phyloP scores from a whole-genome alignment of 1,140 invertebrate species.

The Amyelois transitella region DNA sequence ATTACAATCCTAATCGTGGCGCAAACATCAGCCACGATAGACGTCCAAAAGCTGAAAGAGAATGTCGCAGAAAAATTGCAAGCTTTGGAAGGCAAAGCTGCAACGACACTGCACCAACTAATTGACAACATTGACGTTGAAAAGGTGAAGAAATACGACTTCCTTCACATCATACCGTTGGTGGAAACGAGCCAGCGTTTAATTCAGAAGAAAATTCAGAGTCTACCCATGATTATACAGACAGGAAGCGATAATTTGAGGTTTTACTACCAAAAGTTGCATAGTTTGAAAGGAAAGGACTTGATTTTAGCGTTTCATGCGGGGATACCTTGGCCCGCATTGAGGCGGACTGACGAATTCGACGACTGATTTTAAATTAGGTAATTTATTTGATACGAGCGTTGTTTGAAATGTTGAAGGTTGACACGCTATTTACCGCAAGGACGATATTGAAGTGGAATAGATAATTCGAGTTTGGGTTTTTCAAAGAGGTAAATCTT shows the following conservation, averaged over 20 bases:
- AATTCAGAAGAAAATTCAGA: slow-evolving; percentile 9
- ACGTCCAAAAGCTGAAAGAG: slow-evolving; percentile 21
- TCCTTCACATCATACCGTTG: slow-evolving; percentile 30
- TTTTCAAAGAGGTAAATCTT: too few species aligned
- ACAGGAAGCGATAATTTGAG: slow-evolving; percentile 5
- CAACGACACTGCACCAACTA: slow-evolving; percentile 36
- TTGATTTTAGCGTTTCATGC: slow-evolving; percentile 2
- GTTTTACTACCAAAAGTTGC: slow-evolving; percentile 4
- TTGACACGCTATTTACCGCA: too few species aligned
- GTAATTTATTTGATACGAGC: neutral
- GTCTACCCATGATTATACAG: neutral
- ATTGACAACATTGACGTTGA: slow-evolving; percentile 43
- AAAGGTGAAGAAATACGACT: slow-evolving; percentile 29
- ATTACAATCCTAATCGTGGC: slow-evolving; percentile 26
- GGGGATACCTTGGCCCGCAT: slow-evolving; percentile 5
- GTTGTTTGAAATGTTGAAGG: neutral
- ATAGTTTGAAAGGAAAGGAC: slow-evolving; percentile 7
- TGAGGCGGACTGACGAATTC: neutral
- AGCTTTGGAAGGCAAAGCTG: slow-evolving; percentile 37
- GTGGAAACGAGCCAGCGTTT: slow-evolving; percentile 24
- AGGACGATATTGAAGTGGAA: too few species aligned
- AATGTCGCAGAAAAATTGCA: slow-evolving; percentile 25
- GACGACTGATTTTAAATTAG: neutral
- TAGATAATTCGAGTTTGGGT: too few species aligned
- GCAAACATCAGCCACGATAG: slow-evolving; percentile 6